Percentiles rank a stretch among this genome's conserved stretches.
These are phyloP conservation scores for Prionailurus viverrinus DNA, from an alignment of 2,113 vertebrate genomes.

Conservation along the genomic window DNA sequence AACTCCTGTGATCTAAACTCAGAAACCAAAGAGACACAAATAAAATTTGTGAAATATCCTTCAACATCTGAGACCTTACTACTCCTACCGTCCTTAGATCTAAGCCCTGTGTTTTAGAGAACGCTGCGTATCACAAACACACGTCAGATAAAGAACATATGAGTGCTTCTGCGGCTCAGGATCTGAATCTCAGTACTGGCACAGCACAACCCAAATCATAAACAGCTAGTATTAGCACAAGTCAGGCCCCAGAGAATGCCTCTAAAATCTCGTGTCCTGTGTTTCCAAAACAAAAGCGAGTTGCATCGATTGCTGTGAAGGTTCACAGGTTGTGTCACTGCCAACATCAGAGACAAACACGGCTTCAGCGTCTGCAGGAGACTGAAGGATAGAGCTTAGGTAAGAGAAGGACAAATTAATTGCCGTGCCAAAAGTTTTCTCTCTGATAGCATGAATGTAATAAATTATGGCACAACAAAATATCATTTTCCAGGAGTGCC, in stretches of 20 bases:
- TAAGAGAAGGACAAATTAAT: neutral
- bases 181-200: neutral
- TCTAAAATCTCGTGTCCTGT: neutral
- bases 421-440: neutral
- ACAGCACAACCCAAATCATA: neutral
- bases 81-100: neutral
- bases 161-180: neutral
- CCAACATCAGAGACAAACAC: neutral
- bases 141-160: neutral
- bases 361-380: neutral
- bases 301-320: neutral
- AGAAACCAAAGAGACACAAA: neutral
- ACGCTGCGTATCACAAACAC: neutral
- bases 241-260: neutral
- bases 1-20: neutral
- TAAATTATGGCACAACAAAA: constrained; percentile 8
- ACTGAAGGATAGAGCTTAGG: neutral
- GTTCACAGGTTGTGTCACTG: neutral
- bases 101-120: neutral
- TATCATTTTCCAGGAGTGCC: neutral
- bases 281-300: neutral
- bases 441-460: neutral
- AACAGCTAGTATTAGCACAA: neutral
- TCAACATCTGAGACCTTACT: neutral
- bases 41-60: neutral